Conservation (phyloP, 2,113 vertebrate species). For the Psittacula cyanocephala region DNA sequence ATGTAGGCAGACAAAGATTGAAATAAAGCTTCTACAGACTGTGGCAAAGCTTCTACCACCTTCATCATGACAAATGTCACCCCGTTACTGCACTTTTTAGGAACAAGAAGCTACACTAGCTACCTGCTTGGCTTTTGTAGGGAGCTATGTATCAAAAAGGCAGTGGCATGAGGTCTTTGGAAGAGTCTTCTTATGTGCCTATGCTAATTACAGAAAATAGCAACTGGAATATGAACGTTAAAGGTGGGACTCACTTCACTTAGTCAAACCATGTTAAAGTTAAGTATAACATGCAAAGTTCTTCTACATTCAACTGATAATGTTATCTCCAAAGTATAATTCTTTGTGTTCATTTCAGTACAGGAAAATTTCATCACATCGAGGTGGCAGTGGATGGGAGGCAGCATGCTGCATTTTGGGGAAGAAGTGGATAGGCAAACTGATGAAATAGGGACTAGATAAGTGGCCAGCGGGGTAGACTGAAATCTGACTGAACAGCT, state of each 20-base stretch:
- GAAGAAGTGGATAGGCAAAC: neutral
- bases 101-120: neutral
- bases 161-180: neutral
- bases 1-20: neutral
- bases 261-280: neutral
- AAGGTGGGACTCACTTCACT: neutral
- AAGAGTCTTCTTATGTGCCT: neutral
- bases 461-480: neutral
- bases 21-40: neutral
- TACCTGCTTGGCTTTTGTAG: neutral
- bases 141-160: neutral
- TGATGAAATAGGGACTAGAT: neutral
- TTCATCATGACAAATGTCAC: neutral
- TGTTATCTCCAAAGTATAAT: neutral
- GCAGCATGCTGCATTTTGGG: rapidly evolving
- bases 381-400: neutral
- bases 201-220: neutral
- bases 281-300: neutral
- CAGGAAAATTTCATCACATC: neutral
- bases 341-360: neutral
- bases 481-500: neutral
- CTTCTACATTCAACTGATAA: neutral
- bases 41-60: neutral
- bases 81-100: neutral
- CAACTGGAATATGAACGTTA: neutral